A percentile compares a stretch with the other conserved stretches of the same genome.
Conservation (phyloP, 2,797 vertebrate genomes). For the Pangasius krempfi region DNA sequence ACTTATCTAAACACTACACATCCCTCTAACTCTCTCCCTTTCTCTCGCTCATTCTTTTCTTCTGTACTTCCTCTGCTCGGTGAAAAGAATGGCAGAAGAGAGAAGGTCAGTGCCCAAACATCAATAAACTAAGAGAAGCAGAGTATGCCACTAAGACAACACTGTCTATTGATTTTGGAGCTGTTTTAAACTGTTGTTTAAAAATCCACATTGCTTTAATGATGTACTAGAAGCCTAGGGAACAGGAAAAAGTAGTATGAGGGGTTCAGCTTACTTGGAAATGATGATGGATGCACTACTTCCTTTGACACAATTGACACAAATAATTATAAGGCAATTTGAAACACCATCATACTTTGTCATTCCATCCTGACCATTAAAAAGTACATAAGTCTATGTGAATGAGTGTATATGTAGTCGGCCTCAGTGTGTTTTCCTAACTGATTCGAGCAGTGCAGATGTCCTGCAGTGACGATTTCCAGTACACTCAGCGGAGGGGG, state of each 20-base stretch:
- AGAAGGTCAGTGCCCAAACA: conserved; percentile 24
- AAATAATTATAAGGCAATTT: neutral
- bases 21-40: conserved; percentile 28
- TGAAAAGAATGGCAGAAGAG: conserved; percentile 10
- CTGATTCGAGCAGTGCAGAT: conserved; percentile 42
- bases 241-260: neutral
- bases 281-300: neutral
- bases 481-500: conserved; percentile 36
- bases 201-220: neutral
- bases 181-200: neutral
- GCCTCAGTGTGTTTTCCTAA: conserved; percentile 33
- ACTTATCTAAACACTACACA: conserved; percentile 46
- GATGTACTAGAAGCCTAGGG: neutral
- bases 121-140: conserved; percentile 3
- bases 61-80: conserved; percentile 14
- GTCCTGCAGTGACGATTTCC: conserved; percentile 39
- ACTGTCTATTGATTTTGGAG: conserved; percentile 37
- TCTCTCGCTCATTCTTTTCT: conserved; percentile 23
- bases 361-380: neutral
- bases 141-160: conserved; percentile 22
- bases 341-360: neutral
- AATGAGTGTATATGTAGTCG: neutral
- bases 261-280: neutral
- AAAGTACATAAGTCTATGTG: neutral
- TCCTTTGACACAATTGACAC: neutral